Evolutionary conservation across 2,888 invertebrate species (phyloP).

Genomic region (Phalangium opilio): DNA sequence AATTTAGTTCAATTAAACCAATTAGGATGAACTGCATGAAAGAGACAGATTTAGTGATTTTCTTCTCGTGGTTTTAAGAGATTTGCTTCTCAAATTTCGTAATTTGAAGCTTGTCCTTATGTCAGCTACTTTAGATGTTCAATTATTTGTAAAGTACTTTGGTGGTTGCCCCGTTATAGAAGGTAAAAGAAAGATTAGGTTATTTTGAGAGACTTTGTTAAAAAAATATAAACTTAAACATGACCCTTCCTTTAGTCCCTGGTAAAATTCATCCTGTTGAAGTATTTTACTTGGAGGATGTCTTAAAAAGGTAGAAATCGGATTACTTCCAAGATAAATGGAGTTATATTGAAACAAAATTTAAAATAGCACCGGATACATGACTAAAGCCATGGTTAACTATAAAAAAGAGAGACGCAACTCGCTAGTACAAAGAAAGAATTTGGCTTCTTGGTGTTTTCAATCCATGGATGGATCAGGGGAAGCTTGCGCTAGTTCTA

Average conservation of each 20-base stretch:
- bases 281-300: conserved; percentile 61
- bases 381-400: conserved; percentile 30
- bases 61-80: conserved; percentile 65
- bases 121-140: conserved; percentile 83
- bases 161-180: conserved; percentile 57
- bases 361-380: conserved; percentile 29
- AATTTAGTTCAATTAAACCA: neutral
- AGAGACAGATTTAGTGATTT: conserved; percentile 86
- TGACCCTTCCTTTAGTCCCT: conserved; percentile 40
- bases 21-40: conserved; percentile 88
- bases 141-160: conserved; percentile 69
- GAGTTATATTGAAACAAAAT: conserved; percentile 1
- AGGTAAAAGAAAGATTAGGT: conserved; percentile 26
- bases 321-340: neutral
- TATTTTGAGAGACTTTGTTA: too few species aligned
- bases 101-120: conserved; percentile 71
- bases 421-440: conserved; percentile 25
- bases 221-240: too few species aligned
- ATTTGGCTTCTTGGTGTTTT: conserved; percentile 14
- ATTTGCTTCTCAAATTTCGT: conserved; percentile 50
- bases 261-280: conserved; percentile 60
- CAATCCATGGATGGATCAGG: conserved; percentile 4
- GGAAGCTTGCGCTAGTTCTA: too few species aligned
- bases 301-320: conserved; percentile 40
- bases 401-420: conserved; percentile 24